phyloP scores from a whole-genome alignment of 35 echinoderm and acorn worm species.

The Apostichopus californicus region DNA sequence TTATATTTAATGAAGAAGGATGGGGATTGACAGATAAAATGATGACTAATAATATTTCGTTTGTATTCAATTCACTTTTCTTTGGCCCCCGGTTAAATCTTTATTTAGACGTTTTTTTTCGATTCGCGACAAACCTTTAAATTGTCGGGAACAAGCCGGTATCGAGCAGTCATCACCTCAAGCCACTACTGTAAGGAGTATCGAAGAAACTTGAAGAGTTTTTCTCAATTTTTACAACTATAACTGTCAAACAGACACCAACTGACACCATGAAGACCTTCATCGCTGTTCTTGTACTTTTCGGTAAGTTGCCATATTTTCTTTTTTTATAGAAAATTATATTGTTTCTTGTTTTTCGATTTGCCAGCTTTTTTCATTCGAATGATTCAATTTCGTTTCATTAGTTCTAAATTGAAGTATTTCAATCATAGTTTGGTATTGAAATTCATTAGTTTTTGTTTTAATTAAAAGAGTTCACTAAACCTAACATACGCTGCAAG shows the following conservation, averaged over 20 bases:
- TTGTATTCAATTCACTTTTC: not conserved
- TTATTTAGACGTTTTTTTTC: conserved; percentile 1
- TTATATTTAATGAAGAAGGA: conserved; percentile 17
- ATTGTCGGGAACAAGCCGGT: not conserved
- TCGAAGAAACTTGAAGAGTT: not conserved
- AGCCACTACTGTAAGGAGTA: not conserved
- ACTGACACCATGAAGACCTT: conserved; percentile 1
- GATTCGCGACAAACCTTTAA: not conserved
- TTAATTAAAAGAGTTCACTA: too few species aligned
- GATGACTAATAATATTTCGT: conserved; percentile 7
- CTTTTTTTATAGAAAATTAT: too few species aligned
- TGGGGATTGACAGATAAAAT: conserved; percentile 13
- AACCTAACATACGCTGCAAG: too few species aligned
- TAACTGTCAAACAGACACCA: not conserved
- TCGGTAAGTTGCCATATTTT: not conserved
- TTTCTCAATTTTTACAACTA: not conserved
- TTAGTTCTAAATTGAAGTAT: too few species aligned
- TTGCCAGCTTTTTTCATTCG: too few species aligned
- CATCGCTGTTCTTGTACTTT: not conserved
- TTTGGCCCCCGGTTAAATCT: not conserved
- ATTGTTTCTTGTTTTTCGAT: too few species aligned
- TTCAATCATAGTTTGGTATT: too few species aligned
- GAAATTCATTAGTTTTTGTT: too few species aligned
- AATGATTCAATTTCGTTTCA: too few species aligned
- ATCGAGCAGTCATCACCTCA: not conserved